Percentiles rank a stretch among this genome's conserved stretches.
Evolutionary conservation across 2,113 vertebrate species (phyloP).

Genomic region (Tyto alba): DNA sequence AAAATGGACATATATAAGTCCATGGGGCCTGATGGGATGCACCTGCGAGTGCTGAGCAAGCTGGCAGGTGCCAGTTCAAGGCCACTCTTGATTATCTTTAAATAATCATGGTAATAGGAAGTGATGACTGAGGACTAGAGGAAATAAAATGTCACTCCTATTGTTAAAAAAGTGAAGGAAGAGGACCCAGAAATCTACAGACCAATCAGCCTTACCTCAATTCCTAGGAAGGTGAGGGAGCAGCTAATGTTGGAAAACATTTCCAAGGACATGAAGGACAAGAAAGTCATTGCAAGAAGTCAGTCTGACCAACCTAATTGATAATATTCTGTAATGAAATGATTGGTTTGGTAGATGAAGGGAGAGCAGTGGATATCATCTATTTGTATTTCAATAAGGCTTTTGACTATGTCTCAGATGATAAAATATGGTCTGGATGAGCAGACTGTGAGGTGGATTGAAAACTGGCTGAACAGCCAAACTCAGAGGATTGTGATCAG

Average conservation of each 20-base stretch:
- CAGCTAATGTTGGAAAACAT: background rate
- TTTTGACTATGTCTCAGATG: background rate
- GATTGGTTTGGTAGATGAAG: background rate
- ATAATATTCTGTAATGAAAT: background rate
- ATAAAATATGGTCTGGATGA: background rate
- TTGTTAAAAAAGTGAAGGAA: background rate
- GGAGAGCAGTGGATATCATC: background rate
- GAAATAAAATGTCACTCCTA: background rate
- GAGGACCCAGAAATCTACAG: background rate
- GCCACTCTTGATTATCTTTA: background rate
- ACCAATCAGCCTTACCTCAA: accelerated
- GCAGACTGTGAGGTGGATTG: background rate
- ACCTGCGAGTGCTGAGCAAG: background rate
- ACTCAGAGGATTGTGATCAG: background rate
- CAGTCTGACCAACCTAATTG: background rate
- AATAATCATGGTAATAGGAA: background rate
- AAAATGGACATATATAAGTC: background rate
- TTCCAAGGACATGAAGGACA: background rate
- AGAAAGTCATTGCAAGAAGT: background rate
- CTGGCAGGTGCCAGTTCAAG: background rate
- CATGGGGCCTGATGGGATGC: background rate
- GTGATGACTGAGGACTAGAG: background rate
- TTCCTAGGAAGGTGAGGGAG: background rate
- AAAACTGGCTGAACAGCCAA: background rate
- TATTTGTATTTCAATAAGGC: background rate